Evolutionary conservation across 2,888 invertebrate species (phyloP), one percentile per base, ranked within the genome.

Genomic region (Galeruca laticollis): DNA sequence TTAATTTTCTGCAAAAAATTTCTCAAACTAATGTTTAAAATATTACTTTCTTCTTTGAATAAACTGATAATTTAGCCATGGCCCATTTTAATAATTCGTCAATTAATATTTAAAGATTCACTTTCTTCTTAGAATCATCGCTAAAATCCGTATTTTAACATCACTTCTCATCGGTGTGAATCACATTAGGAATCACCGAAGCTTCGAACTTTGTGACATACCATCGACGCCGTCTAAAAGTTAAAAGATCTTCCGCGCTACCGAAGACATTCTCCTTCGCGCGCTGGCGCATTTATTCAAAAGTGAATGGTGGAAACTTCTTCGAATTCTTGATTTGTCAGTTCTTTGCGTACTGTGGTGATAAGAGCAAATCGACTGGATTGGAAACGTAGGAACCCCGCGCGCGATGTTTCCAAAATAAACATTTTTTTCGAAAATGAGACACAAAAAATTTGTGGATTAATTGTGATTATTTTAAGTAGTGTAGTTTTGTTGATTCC

Each of bases 311-410:
- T 78, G 78, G 77, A 77, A 71, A 76, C 75, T 76, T 76, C 76
- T 76, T 76, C 18, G 77, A 77, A 76, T 79, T 79, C 78, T 79
- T 78, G 68, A 72, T 74, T 74, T 80, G 79, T 80, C 80, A 82
- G 82, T 81, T 80, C 78, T 80, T 80, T 77, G 76, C 79, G 79
- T 76, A 79, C 74, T 75, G 78, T 73, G 74, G 74, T 57, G 52
- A 56, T 40, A 31, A n/a, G 18, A 26, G 40, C n/a, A 49, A 63
- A 68, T 37, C 57, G 66, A 59, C 65, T 40, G 59, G 60, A 63
- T 57, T 59, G 21, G 33, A 18, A 35, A 10, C 56, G n/a, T 9
- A 51, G 61, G 21, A 31, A 66, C 60, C 47, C 15, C 47, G 33
- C 35, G 20, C 67, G 69, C 71, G 73, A 73, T 71, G 73, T 57